phyloP scores from a whole-genome alignment of 2,113 vertebrate genomes.

The Mesocricetus auratus region DNA sequence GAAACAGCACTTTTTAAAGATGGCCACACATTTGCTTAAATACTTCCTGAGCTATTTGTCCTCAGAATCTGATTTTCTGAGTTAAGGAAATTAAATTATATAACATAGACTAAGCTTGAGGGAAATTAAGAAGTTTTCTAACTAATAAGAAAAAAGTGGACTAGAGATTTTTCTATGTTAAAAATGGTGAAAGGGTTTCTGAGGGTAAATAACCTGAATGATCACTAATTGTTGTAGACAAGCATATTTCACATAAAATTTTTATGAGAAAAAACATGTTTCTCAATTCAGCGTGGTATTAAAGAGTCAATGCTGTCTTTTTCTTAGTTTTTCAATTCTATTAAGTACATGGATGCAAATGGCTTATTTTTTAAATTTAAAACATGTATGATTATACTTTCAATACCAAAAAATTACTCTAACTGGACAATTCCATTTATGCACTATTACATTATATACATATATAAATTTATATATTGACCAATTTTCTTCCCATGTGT shows the following conservation, averaged over 20 bases:
- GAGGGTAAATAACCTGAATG: constrained; percentile 15
- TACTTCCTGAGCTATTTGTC: background rate
- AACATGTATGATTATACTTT: background rate
- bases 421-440: background rate
- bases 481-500: constrained; percentile 7
- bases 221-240: constrained; percentile 8
- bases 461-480: background rate
- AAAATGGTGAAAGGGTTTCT: background rate
- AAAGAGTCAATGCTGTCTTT: constrained; percentile 1
- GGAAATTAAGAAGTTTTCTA: background rate
- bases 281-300: background rate
- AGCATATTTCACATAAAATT: constrained; percentile 17
- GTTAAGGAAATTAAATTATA: background rate
- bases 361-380: background rate
- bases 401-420: background rate
- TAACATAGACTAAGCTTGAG: constrained; percentile 2
- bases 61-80: constrained; percentile 11
- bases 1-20: background rate
- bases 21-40: background rate
- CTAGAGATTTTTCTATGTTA: background rate
- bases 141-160: constrained; percentile 18
- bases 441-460: too few relatives aligned
- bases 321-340: constrained; percentile 30
- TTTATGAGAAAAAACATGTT: background rate
- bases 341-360: background rate